Evolutionary conservation across 2,888 invertebrate genomes (phyloP).

Genomic region (Dioctria linearis): DNA sequence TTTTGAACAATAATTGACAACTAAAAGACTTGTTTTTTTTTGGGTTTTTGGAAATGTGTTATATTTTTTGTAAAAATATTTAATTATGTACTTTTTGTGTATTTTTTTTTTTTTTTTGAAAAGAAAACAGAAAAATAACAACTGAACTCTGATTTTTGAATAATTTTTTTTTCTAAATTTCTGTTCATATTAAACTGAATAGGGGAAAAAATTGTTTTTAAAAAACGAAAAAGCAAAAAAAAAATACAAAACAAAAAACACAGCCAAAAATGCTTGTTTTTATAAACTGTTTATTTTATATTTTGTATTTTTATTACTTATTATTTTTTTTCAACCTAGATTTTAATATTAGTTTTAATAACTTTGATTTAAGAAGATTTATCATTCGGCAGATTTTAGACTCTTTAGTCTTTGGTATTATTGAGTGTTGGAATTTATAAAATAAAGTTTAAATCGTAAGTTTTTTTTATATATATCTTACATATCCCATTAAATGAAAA

Average conservation of each 20-base stretch:
- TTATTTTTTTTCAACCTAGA: background rate
- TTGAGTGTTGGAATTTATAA: slow-evolving; percentile 44
- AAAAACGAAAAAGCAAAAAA: no score
- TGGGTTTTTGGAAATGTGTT: slow-evolving; percentile 15
- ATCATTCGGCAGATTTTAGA: slow-evolving; percentile 7
- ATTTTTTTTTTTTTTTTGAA: slow-evolving; percentile 25
- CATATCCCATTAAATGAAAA: no score
- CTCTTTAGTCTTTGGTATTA: slow-evolving; percentile 35
- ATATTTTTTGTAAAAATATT: slow-evolving; percentile 38
- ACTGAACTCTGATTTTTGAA: slow-evolving; percentile 4
- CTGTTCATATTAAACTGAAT: slow-evolving; percentile 15
- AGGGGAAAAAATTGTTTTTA: background rate
- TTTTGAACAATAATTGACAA: slow-evolving; percentile 33
- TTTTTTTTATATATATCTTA: background rate
- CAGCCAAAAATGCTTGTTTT: slow-evolving; percentile 9
- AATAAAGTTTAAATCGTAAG: slow-evolving; percentile 36
- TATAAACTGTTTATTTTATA: slow-evolving; percentile 5
- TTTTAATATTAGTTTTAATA: slow-evolving; percentile 9
- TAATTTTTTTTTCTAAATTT: slow-evolving; percentile 18
- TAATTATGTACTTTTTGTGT: slow-evolving; percentile 11
- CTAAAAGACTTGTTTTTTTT: slow-evolving; percentile 23
- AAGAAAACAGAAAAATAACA: slow-evolving; percentile 1
- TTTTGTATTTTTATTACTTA: background rate
- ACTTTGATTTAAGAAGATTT: slow-evolving; percentile 20
- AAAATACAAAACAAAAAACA: background rate